A percentile compares a stretch with the other conserved stretches of the same genome.
Conservation (phyloP, 2,797 vertebrate species). For the Falco concolor region DNA sequence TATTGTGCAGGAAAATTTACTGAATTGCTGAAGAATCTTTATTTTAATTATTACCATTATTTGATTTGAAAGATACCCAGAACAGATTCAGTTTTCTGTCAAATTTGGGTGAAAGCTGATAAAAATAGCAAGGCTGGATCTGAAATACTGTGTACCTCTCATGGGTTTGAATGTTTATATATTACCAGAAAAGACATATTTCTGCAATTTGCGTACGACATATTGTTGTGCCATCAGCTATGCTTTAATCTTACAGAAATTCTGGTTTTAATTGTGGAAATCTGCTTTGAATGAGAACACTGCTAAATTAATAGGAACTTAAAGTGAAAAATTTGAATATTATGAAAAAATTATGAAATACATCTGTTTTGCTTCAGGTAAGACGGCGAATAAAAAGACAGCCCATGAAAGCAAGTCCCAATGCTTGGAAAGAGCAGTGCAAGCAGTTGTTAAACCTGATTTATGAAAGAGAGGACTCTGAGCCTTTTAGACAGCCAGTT, state of each 20-base stretch:
- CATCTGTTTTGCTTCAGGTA: constrained; percentile 56
- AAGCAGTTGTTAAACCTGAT: constrained; percentile 87
- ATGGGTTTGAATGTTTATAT: neutral
- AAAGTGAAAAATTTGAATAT: neutral
- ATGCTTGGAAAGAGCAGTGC: constrained; percentile 86
- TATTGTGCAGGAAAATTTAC: neutral
- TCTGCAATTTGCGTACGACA: neutral
- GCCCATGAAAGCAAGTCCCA: constrained; percentile 77
- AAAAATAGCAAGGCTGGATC: neutral
- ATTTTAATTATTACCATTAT: too few species aligned
- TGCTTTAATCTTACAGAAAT: neutral
- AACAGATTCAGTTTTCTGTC: neutral
- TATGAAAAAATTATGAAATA: neutral
- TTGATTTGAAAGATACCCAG: neutral
- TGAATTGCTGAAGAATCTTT: neutral
- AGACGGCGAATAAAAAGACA: constrained; percentile 78
- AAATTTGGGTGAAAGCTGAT: neutral
- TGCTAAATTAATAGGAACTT: neutral
- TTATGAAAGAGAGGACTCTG: constrained; percentile 86
- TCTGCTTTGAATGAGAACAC: neutral
- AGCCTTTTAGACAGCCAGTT: constrained; percentile 89
- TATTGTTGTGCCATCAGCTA: neutral
- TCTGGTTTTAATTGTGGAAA: neutral
- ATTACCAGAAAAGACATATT: neutral
- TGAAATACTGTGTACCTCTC: neutral